Evolutionary conservation across 2,113 vertebrate species (phyloP).

Genomic region (Osmerus mordax): DNA sequence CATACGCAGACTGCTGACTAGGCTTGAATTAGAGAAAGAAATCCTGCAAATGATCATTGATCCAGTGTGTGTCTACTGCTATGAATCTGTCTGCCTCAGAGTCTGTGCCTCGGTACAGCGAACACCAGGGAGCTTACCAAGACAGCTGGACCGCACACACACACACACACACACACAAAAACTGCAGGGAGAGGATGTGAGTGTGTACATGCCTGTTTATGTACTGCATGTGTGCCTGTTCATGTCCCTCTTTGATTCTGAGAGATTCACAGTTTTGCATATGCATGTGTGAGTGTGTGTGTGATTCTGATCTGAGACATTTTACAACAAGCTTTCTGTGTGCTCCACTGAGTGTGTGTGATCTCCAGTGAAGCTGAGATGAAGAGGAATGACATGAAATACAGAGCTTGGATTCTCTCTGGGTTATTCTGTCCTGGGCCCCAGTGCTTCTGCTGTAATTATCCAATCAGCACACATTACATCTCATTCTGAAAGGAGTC

Average conservation of each 20-base stretch:
- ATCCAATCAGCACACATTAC: constrained; percentile 39
- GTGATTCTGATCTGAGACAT: not conserved
- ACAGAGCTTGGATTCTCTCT: not conserved
- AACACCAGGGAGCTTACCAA: constrained; percentile 54
- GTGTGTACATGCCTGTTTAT: not conserved
- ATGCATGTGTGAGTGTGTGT: not conserved
- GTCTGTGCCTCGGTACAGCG: constrained; percentile 24
- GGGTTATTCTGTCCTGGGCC: not conserved
- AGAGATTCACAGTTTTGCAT: constrained; percentile 28
- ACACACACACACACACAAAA: constrained; percentile 20
- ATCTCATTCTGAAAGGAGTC: constrained; percentile 2
- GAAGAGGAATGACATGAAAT: not conserved
- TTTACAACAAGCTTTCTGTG: constrained; percentile 4
- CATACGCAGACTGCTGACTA: constrained; percentile 48
- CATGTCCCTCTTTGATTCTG: constrained; percentile 36
- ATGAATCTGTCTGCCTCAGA: constrained; percentile 23
- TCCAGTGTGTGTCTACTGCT: constrained; percentile 35
- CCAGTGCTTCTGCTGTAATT: constrained; percentile 33
- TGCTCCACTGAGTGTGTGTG: constrained; percentile 6
- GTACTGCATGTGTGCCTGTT: constrained; percentile 3
- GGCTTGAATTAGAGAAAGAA: constrained; percentile 57
- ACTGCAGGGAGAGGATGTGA: constrained; percentile 7
- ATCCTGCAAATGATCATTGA: constrained; percentile 63
- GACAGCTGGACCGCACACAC: constrained; percentile 39
- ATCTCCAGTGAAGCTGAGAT: not conserved